Percentiles rank a stretch among this genome's conserved stretches.
Conservation (phyloP, 2,888 invertebrate species). For the Dryocosmus kuriphilus region DNA sequence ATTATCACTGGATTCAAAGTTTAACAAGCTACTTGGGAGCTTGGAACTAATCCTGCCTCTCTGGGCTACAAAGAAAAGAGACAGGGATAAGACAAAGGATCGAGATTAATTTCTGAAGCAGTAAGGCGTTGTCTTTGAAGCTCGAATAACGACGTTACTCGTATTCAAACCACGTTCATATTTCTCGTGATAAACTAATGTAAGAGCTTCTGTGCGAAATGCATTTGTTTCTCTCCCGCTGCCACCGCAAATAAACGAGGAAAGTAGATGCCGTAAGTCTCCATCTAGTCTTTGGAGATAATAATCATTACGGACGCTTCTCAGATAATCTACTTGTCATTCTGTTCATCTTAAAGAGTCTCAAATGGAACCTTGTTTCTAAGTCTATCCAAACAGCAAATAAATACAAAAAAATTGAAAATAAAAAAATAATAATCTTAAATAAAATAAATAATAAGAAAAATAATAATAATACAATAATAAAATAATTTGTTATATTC, state of each 20-base stretch:
- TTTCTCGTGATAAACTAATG: conserved; percentile 16
- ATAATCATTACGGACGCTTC: neutral
- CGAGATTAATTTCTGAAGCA: conserved; percentile 17
- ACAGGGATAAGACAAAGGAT: neutral
- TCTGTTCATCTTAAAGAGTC: neutral
- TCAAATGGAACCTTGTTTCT: too few relatives aligned
- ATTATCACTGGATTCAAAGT: neutral
- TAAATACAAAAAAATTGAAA: too few relatives aligned
- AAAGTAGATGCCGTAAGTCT: neutral
- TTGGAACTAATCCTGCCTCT: neutral
- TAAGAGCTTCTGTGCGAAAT: neutral
- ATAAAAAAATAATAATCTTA: too few relatives aligned
- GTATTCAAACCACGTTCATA: conserved; percentile 19
- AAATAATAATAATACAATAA: too few relatives aligned
- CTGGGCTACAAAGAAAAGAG: neutral
- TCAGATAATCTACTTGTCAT: neutral
- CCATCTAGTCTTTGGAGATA: neutral
- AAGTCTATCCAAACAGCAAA: too few relatives aligned
- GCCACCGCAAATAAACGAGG: neutral
- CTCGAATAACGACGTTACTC: neutral
- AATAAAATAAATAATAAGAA: too few relatives aligned
- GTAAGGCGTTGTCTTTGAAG: conserved; percentile 12
- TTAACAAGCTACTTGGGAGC: neutral
- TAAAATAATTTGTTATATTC: too few relatives aligned
- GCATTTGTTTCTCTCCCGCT: neutral